Conservation (phyloP, 2,888 invertebrate species). For the Malthinus flaveolus region DNA sequence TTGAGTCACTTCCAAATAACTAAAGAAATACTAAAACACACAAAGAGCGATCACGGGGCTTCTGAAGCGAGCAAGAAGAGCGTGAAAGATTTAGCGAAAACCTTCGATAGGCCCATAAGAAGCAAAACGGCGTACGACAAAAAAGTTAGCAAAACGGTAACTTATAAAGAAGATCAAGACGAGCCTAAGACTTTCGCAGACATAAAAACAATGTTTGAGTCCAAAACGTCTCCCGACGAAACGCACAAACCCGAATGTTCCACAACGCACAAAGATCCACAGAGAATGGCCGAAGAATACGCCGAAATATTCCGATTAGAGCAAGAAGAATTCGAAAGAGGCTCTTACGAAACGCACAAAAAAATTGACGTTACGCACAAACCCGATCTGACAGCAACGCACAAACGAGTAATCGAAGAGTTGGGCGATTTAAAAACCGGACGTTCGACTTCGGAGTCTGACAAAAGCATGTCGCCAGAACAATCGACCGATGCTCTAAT, state of each 20-base stretch:
- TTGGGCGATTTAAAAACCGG: constrained; percentile 30
- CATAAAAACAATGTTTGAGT: constrained; percentile 15
- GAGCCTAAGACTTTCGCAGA: constrained; percentile 3
- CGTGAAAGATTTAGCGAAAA: constrained; percentile 37
- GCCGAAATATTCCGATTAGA: constrained; percentile 21
- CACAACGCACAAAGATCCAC: constrained; percentile 10
- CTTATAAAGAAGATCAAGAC: constrained; percentile 28
- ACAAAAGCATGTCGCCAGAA: constrained; percentile 46
- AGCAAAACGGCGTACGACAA: constrained; percentile 41
- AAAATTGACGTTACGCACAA: constrained; percentile 31
- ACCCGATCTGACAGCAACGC: constrained; percentile 29
- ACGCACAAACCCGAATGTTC: constrained; percentile 20
- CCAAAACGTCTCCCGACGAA: neutral
- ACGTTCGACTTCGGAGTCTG: constrained; percentile 44
- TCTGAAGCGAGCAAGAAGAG: constrained; percentile 14
- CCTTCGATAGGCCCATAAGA: constrained; percentile 27
- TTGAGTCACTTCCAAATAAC: constrained; percentile 35
- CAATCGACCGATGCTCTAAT: constrained; percentile 27
- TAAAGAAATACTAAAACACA: constrained; percentile 37
- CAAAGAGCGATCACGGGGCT: constrained; percentile 32
- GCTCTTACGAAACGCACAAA: neutral
- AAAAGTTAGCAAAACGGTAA: constrained; percentile 39
- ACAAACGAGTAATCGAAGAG: constrained; percentile 35
- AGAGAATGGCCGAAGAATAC: constrained; percentile 24
- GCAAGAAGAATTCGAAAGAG: constrained; percentile 19